Conservation (phyloP, 2,113 vertebrate species). For the Datnioides undecimradiatus region DNA sequence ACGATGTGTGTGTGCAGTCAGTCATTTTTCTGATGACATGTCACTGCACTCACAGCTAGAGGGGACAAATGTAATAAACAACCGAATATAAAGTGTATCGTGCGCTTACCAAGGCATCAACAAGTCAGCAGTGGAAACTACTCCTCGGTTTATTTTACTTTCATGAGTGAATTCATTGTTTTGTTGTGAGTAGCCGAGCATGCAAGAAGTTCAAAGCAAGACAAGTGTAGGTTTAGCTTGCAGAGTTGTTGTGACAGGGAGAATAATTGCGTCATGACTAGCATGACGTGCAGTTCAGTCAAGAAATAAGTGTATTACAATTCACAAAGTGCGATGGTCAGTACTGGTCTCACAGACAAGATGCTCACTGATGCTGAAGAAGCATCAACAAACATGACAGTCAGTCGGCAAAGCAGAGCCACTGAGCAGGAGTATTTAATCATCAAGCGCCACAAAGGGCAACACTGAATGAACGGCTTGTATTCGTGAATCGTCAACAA, state of each 20-base stretch:
- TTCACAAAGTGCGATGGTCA: constrained; percentile 49
- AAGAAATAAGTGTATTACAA: constrained; percentile 15
- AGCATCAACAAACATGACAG: constrained; percentile 28
- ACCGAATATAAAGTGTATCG: constrained; percentile 14
- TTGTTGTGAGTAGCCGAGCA: constrained; percentile 36
- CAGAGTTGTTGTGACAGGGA: constrained; percentile 56
- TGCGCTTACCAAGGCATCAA: constrained; percentile 30
- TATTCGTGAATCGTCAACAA: background rate
- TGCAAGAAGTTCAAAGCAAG: constrained; percentile 16
- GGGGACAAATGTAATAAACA: constrained; percentile 28
- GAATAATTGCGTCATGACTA: constrained; percentile 44
- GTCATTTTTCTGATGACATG: constrained; percentile 31
- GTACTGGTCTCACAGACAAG: constrained; percentile 40
- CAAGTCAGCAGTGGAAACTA: background rate
- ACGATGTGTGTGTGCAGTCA: constrained; percentile 34
- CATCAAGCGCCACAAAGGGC: background rate
- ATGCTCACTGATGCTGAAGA: constrained; percentile 49
- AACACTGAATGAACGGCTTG: background rate
- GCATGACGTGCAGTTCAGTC: constrained; percentile 44
- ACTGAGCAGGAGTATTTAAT: background rate
- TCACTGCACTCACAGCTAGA: constrained; percentile 32
- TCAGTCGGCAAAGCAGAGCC: constrained; percentile 1
- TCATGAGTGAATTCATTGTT: constrained; percentile 28
- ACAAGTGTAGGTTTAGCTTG: constrained; percentile 23
- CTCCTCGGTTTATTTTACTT: background rate